Base-by-base conservation (phyloP, 2,797 vertebrate genomes). In the Falco novaeseelandiae region DNA sequence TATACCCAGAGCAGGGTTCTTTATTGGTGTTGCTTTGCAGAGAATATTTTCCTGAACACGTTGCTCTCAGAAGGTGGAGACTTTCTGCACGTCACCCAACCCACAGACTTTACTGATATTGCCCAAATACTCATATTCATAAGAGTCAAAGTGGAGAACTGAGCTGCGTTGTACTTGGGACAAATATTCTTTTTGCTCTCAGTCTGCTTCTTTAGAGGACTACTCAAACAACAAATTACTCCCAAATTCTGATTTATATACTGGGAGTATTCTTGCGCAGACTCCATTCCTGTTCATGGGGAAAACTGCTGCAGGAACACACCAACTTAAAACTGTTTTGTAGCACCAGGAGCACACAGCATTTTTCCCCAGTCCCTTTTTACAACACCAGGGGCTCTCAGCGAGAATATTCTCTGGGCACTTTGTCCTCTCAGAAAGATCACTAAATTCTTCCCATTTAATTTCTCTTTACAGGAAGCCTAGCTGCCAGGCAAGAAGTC, bases 401-500 rank as follows among this genome's bases (percentile, higher is more conserved):
- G 20, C 69, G 46, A 88, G 29, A 48, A 27, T 65, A 82, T 52
- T 63, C 51, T 79, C 67, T 42, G 40, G 38, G 36, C 14, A 82
- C 30, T 76, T 42, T 2, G 42, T 81, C 70, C 46, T 83, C 58
- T 79, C 73, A 66, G 42, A 74, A 62, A 78, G 58, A 91, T 49
- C 19, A 32, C 57, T 36, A 79, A 44, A 20, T 79, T 51, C 59
- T 52, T 81, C 61, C 69, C 36, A 40, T 89, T 87, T 58, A 52
- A 55, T 86, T 96, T 90, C 91, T 54, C 67, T 92, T 77, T 77
- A 22, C 67, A 83, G 76, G 71, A 97, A 91, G 82, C 8, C 23
- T 29, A 78, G 83, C 13, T 89, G 42, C 58, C 76, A 83, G 77
- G 62, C 87, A 93, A 89, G 82, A 72, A 73, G 80, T 38, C 83